Evolutionary conservation across 2,888 invertebrate genomes (phyloP), one percentile per base, ranked within the genome.

Genomic region (Myopa tessellatipennis): DNA sequence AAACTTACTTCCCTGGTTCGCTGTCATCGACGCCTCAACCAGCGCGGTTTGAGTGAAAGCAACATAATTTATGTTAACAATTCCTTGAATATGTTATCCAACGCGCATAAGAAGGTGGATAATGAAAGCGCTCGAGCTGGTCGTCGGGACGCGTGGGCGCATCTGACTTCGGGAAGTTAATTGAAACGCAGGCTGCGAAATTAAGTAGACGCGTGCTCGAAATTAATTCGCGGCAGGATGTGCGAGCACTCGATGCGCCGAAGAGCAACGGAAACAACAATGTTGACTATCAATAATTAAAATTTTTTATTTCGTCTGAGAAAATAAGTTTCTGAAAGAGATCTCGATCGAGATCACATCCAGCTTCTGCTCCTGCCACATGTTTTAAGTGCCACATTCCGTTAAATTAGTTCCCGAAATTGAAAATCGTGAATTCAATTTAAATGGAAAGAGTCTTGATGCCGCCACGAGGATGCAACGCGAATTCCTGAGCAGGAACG

Each of bases 31-130:
- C 55, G 55, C 16, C 55, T 10, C 16, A 10, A 12, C 55, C 55
- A n/a, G 8, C 55, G 55, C 55, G 8, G 55, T 8, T 6, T 12
- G 55, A 4, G 16, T 8, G n/a, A n/a, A 60, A 78, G 73, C 65
- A 72, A 16, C 61, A 82, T 85, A 85, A 85, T 85, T 85, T 85
- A 85, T 85, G 85, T 84, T 85, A 85, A 85, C 84, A 84, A 81
- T 79, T 83, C 61, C 45, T 71, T 71, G 63, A 50, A 71, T 58
- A 50, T 65, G 65, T 38, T 26, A 40, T 38, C 16, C 65, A 40
- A 18, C 26, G 63, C 36, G 76, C 76, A 55, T 71, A 55, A 77
- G 45, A 45, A 77, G 72, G 70, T 76, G 76, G 45, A 69, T 76
- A 38, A 61, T 69, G 67, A 69, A 69, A 26, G 26, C 26, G 52